Evolutionary conservation across 2,888 invertebrate species (phyloP), one percentile per base, ranked within the genome.

Genomic region (Gryllus longicercus): DNA sequence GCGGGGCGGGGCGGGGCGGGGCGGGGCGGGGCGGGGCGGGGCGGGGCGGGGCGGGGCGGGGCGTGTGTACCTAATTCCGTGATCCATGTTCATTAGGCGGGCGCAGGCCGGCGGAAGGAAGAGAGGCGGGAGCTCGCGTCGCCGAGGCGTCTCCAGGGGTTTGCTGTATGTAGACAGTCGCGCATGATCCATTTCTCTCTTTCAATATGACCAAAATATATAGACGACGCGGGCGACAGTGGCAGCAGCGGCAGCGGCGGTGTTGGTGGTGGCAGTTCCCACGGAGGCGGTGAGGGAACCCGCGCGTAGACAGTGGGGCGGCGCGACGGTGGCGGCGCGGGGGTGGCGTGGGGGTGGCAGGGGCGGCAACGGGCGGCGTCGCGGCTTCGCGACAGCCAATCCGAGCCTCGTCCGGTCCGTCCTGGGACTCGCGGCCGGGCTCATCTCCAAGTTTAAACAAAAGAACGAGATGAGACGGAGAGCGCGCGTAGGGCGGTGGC

Each of bases 361-460:
- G 38, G 38, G 38, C 4, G 38, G 38, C 38, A 38, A 4, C 38
- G 78, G 18, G 76, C 8, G 78, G 25, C 38, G 50, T 38, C 38
- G 78, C 50, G 23, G 50, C 78, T 51, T 4, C 50, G 16, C 76
- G 38, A 76, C 76, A 25, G 23, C 76, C 76, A 63, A 76, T 23
- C 77, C 25, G 50, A 49, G 38, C 78, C 23, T 78, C 51, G 51
- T 21, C 78, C 25, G 51, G 11, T n/a, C 18, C 21, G 18, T 51
- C 78, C 51, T 21, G 78, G 51, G 63, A 63, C 63, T 63, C 63
- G 63, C 63, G 10, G 78, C 50, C n/a, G 38, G 74, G 63, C 49
- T 79, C 79, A 79, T 79, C 75, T 77, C 76, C 25, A 51, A 78
- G 78, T 80, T 80, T 78, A 80, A 80, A 80, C 80, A 80, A 78